These are phyloP conservation scores for Pipistrellus pipistrellus DNA, from an alignment of 2,797 vertebrate species.

Conservation along the genomic window DNA sequence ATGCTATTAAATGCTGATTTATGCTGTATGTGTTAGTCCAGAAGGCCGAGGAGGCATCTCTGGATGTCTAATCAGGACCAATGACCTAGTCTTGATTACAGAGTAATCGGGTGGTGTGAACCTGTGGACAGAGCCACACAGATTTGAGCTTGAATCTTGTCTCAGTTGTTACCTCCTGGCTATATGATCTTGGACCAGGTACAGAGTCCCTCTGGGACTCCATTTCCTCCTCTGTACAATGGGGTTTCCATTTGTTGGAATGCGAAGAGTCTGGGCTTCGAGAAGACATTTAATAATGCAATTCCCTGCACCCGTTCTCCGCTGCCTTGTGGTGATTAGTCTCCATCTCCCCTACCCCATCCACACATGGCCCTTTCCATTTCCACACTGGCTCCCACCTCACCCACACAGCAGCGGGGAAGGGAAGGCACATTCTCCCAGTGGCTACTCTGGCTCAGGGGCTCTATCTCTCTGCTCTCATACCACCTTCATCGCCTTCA, in stretches of 20 bases:
- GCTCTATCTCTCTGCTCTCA: not conserved
- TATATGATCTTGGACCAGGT: not conserved
- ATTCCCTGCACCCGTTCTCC: accelerated
- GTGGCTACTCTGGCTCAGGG: accelerated
- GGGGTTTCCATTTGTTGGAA: not conserved
- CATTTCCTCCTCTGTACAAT: not conserved
- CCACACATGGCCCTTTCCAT: not conserved
- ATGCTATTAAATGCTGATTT: not conserved
- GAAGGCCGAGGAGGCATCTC: not conserved
- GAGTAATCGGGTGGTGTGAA: not conserved
- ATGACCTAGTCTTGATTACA: not conserved
- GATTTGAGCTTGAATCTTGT: not conserved
- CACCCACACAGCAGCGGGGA: accelerated
- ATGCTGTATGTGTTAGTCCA: not conserved
- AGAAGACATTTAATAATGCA: not conserved
- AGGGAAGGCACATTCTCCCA: accelerated
- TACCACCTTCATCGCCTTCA: accelerated
- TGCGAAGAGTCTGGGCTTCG: not conserved
- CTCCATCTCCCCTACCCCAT: not conserved
- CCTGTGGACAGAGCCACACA: not conserved
- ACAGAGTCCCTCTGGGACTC: not conserved
- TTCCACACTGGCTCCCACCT: accelerated
- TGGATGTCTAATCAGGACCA: not conserved
- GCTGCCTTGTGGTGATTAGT: not conserved
- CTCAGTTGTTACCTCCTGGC: not conserved